phyloP scores from a whole-genome alignment of 2,888 invertebrate genomes.

The Trichogramma evanescens region DNA sequence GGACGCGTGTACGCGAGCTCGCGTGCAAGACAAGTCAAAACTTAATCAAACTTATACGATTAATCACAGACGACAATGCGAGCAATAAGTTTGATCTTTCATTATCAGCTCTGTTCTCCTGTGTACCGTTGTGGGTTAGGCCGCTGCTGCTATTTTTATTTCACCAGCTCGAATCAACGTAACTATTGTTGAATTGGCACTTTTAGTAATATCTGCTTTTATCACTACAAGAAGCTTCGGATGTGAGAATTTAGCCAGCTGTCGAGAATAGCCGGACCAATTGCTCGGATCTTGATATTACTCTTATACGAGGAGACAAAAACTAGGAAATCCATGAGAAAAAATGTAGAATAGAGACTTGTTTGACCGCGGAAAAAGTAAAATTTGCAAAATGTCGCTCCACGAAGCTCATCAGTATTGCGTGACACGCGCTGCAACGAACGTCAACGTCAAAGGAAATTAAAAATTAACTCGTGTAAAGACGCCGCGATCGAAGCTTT shows the following conservation, averaged over 20 bases:
- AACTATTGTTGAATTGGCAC: background rate
- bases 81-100: conserved; percentile 2
- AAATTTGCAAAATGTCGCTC: background rate
- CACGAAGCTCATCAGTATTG: background rate
- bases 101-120: background rate
- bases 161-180: background rate
- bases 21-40: background rate
- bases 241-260: no score
- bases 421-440: background rate
- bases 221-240: no score
- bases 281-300: no score
- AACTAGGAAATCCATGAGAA: no score
- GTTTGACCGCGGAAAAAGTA: no score
- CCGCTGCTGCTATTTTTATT: background rate
- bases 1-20: no score
- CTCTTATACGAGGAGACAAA: no score
- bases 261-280: no score
- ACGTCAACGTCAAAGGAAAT: background rate
- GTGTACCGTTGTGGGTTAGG: background rate
- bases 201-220: no score
- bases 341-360: no score
- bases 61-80: conserved; percentile 11
- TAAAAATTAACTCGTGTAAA: conserved; percentile 15
- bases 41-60: conserved; percentile 17
- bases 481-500: background rate